Percentiles rank a stretch among this genome's conserved stretches.
These are phyloP conservation scores for Sternotherus odoratus DNA, from an alignment of 2,797 vertebrate species.

Conservation along the genomic window DNA sequence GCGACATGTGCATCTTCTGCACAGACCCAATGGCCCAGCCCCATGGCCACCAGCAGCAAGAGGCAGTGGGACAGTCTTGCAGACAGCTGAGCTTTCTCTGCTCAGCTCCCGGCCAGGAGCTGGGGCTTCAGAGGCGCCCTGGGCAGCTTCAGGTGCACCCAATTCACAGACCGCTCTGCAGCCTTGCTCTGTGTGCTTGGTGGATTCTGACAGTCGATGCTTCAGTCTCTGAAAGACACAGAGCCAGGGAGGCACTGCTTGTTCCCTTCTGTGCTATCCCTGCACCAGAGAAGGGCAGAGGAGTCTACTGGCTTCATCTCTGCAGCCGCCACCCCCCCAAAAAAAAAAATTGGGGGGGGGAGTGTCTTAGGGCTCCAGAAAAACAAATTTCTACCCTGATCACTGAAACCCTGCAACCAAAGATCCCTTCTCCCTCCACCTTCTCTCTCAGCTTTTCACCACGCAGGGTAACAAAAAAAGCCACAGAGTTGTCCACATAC, in stretches of 20 bases:
- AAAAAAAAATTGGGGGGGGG: neutral
- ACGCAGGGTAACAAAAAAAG: neutral
- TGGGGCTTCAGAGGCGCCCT: slow-evolving; percentile 61
- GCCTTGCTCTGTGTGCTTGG: neutral
- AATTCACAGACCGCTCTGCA: fast-evolving
- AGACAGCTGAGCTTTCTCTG: slow-evolving; percentile 84
- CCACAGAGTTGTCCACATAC: fast-evolving
- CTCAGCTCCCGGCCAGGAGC: slow-evolving; percentile 72
- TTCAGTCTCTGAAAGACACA: neutral
- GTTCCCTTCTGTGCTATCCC: neutral
- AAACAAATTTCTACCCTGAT: neutral
- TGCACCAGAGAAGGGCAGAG: neutral
- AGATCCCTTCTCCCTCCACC: neutral
- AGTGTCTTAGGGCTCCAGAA: fast-evolving
- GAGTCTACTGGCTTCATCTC: neutral
- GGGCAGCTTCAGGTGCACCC: slow-evolving; percentile 39
- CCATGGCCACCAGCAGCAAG: slow-evolving; percentile 82
- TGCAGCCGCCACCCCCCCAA: neutral
- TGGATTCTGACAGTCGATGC: neutral
- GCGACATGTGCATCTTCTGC: slow-evolving; percentile 81
- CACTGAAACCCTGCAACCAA: neutral
- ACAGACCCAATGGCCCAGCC: slow-evolving; percentile 84
- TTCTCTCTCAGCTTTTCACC: fast-evolving
- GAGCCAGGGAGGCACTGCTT: neutral
- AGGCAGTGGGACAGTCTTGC: slow-evolving; percentile 83